Percentiles rank a stretch among this genome's conserved stretches.
These are phyloP conservation scores for Protophormia terraenovae DNA, from an alignment of 2,888 invertebrate species.

Conservation along the genomic window DNA sequence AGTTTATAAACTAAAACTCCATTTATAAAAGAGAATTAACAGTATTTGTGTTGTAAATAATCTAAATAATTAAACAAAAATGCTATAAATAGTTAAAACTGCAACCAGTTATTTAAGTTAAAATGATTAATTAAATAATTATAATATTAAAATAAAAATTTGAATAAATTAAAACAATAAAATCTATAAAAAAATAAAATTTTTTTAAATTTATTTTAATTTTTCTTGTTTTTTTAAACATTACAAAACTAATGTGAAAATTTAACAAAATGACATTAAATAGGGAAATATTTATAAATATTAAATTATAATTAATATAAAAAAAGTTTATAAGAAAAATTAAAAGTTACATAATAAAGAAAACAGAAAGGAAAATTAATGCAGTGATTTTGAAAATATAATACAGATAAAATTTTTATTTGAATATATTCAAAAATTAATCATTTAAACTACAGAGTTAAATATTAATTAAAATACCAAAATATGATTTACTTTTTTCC, in stretches of 20 bases:
- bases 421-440: too few relatives aligned
- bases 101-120: constrained; percentile 25
- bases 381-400: background rate
- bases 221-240: constrained; percentile 33
- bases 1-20: constrained; percentile 55
- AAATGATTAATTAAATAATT: constrained; percentile 20
- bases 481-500: too few relatives aligned
- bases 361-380: background rate
- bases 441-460: too few relatives aligned
- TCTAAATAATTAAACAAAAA: background rate
- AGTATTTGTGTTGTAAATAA: constrained; percentile 62
- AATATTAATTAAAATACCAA: too few relatives aligned
- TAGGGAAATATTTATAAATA: constrained; percentile 60
- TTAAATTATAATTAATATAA: background rate
- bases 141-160: background rate
- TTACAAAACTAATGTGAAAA: constrained; percentile 41
- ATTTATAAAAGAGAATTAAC: constrained; percentile 27
- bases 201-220: constrained; percentile 26
- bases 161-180: constrained; percentile 50
- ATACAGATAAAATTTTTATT: too few relatives aligned
- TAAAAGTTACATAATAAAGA: background rate
- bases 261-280: constrained; percentile 57
- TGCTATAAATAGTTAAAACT: too few relatives aligned
- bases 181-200: background rate
- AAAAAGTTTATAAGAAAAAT: background rate